Percentiles rank a stretch among this genome's conserved stretches.
Evolutionary conservation across 2,888 invertebrate genomes (phyloP).

Genomic region (Hanleya hanleyi): DNA sequence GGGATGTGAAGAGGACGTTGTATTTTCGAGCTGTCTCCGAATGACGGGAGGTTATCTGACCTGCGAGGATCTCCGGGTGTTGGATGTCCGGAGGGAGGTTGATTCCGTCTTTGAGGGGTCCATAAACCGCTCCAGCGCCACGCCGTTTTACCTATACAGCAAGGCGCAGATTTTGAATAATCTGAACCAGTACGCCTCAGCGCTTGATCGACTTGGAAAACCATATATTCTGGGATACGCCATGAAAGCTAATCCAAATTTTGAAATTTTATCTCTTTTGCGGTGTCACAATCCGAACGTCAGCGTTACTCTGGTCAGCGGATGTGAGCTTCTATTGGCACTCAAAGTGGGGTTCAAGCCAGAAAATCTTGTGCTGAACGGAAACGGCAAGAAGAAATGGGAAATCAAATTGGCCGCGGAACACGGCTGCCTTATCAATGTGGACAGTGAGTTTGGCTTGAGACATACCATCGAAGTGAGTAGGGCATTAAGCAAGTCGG

Average conservation of each 20-base stretch:
- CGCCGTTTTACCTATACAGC: constrained; percentile 63
- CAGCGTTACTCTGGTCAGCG: constrained; percentile 65
- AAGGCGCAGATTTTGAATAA: constrained; percentile 52
- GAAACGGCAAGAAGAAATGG: constrained; percentile 72
- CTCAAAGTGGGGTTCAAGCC: constrained; percentile 68
- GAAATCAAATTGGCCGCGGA: constrained; percentile 70
- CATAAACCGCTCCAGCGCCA: constrained; percentile 12
- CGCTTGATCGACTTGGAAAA: constrained; percentile 34
- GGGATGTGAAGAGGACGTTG: no score
- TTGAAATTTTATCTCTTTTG: constrained; percentile 48
- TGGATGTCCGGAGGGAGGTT: constrained; percentile 23
- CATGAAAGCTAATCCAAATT: constrained; percentile 71
- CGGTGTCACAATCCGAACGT: neutral
- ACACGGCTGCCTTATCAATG: constrained; percentile 69
- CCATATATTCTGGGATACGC: constrained; percentile 62
- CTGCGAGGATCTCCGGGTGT: constrained; percentile 44
- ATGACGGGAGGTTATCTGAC: constrained; percentile 31
- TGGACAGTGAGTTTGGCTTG: constrained; percentile 73
- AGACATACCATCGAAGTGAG: constrained; percentile 61
- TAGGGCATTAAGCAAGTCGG: constrained; percentile 38
- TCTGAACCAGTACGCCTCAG: constrained; percentile 44
- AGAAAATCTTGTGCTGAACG: constrained; percentile 69
- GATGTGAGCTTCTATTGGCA: constrained; percentile 70
- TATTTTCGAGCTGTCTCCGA: neutral
- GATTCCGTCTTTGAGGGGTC: constrained; percentile 13